Evolutionary conservation across 2,113 vertebrate species (phyloP).

Genomic region (Hippocampus comes): DNA sequence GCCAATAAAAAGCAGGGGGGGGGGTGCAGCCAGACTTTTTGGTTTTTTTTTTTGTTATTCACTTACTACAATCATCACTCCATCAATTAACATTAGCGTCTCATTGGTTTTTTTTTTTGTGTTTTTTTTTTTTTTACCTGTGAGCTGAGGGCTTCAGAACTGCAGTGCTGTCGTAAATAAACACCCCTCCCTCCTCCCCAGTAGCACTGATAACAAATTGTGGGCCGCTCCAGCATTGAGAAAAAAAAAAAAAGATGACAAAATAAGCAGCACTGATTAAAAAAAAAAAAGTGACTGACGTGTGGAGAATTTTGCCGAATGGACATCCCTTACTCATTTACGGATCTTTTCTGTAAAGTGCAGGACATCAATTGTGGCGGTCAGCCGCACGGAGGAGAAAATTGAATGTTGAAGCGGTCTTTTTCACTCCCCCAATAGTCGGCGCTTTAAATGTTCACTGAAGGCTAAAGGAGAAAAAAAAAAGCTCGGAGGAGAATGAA

Average conservation of each 20-base stretch:
- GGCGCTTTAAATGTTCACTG: not conserved
- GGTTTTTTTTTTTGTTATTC: not conserved
- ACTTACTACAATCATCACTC: not conserved
- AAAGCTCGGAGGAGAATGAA: not conserved
- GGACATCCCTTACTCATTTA: no score
- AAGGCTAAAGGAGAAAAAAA: not conserved
- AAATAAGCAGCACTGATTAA: no score
- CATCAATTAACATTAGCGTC: not conserved
- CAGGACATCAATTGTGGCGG: not conserved
- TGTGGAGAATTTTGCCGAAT: no score
- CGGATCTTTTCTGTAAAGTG: not conserved
- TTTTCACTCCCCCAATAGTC: not conserved
- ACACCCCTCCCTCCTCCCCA: no score
- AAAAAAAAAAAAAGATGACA: no score
- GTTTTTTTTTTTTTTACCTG: not conserved
- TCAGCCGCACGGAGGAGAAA: not conserved
- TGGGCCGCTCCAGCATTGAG: no score
- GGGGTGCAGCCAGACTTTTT: not conserved
- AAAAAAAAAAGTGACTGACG: no score
- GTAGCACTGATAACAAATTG: no score
- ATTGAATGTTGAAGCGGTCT: not conserved
- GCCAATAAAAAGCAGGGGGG: not conserved
- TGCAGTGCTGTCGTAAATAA: no score
- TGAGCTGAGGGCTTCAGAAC: not conserved
- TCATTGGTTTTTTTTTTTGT: not conserved